Base-by-base conservation (phyloP, 2,888 invertebrate species). In the Rhagophthalmus giganteus region DNA sequence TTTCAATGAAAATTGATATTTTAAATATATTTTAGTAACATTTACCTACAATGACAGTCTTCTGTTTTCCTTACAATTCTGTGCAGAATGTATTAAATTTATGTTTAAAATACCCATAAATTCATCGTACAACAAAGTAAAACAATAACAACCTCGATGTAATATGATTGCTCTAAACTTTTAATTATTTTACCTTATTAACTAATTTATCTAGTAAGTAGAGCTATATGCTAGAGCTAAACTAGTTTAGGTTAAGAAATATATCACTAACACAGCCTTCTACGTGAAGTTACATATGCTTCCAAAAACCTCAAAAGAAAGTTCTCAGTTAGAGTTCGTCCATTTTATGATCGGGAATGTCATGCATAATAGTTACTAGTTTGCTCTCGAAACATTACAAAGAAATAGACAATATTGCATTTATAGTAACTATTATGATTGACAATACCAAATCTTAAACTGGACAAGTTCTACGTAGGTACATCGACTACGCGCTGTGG, bases 181-280 rank as follows among this genome's bases (percentile, higher is more conserved):
- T 34, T 39, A 38, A 31, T 34, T 42, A 37, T 42, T 44, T 38
- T 16, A 35, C 24, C 37, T 38, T 32, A 38, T 34, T 14, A 42
- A 26, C 37, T 24, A 35, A 15, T 40, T 48, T 28, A 24, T 25
- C 31, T 27, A 32, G 10, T 16, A 45, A 20, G 7, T 20, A 7
- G 3, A 5, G 3, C 7, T 20, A 20, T 20, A n/a, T n/a, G n/a
- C n/a, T n/a, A 47, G 7, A 31, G 26, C 47, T 47, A 46, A 34
- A 32, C 33, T 38, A 41, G 16, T 39, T 33, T 37, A 33, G 27
- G 27, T 38, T 48, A 48, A 53, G 32, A 51, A 38, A 48, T 28
- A 44, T 46, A 46, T 46, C 34, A 35, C 54, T 50, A 50, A 51
- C 55, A 55, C 55, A 55, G 55, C 55, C 55, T 55, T 55, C 55